phyloP scores from a whole-genome alignment of 2,888 invertebrate species.

The Camponotus fellah region DNA sequence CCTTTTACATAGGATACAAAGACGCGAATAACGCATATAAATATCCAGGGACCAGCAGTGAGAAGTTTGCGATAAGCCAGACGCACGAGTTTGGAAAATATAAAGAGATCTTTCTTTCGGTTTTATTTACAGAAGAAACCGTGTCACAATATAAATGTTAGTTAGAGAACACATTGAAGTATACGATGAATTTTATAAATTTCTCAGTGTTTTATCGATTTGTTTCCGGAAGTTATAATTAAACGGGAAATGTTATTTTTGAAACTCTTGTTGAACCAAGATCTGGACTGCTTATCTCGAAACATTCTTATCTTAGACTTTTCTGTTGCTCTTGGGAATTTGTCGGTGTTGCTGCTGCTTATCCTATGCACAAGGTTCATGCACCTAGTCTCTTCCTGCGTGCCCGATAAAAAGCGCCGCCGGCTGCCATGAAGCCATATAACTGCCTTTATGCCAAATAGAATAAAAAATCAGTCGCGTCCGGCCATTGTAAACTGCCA shows the following conservation, averaged over 20 bases:
- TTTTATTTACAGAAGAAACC: constrained; percentile 9
- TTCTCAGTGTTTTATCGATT: not conserved
- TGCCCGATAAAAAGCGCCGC: constrained; percentile 36
- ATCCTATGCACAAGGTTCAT: not conserved
- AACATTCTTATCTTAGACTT: constrained; percentile 5
- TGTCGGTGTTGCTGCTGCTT: constrained; percentile 8
- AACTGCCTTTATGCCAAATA: constrained; percentile 69
- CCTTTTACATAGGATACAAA: not conserved
- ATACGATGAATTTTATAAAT: not conserved
- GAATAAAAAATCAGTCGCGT: constrained; percentile 24
- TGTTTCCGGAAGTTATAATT: not conserved
- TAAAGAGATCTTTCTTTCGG: not conserved
- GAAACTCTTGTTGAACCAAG: not conserved
- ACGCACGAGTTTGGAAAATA: not conserved
- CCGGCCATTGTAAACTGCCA: constrained; percentile 61
- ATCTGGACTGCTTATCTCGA: constrained; percentile 19
- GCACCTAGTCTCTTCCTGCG: constrained; percentile 36
- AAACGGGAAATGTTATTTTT: not conserved
- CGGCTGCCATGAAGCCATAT: constrained; percentile 44
- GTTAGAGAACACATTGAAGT: not conserved
- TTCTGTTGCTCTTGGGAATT: constrained; percentile 6
- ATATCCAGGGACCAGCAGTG: not conserved
- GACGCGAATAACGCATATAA: not conserved
- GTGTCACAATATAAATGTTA: constrained; percentile 1
- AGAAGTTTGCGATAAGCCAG: not conserved